phyloP scores from a whole-genome alignment of 2,888 invertebrate species.

The Cheilosia urbana region DNA sequence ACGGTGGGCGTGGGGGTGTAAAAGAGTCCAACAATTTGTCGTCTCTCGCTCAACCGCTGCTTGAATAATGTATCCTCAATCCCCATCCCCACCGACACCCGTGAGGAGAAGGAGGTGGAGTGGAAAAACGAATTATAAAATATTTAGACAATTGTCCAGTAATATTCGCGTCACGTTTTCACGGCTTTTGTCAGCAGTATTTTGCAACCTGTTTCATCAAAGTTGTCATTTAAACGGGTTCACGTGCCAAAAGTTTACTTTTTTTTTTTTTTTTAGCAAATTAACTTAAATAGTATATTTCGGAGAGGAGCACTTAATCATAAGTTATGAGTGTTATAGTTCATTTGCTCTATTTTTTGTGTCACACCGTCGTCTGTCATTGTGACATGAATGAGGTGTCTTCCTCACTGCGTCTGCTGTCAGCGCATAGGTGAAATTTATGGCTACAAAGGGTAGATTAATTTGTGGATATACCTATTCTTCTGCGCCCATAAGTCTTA shows the following conservation, averaged over 20 bases:
- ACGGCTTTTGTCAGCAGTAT: constrained; percentile 74
- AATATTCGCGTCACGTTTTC: constrained; percentile 76
- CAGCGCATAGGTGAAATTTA: constrained; percentile 71
- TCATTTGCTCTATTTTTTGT: constrained; percentile 21
- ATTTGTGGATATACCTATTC: constrained; percentile 77
- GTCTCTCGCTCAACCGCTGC: constrained; percentile 59
- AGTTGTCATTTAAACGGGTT: constrained; percentile 63
- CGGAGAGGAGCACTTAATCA: constrained; percentile 68
- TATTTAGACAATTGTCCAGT: constrained; percentile 74
- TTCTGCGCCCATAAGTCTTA: constrained; percentile 60
- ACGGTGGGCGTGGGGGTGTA: constrained; percentile 24
- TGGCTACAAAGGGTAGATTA: constrained; percentile 78
- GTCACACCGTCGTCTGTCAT: constrained; percentile 14
- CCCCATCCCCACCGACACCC: constrained; percentile 4
- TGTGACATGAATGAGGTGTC: constrained; percentile 70
- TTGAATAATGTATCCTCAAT: constrained; percentile 68
- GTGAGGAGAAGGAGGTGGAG: constrained; percentile 15
- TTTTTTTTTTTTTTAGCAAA: background rate
- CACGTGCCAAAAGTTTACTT: constrained; percentile 53
- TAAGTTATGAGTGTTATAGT: constrained; percentile 58
- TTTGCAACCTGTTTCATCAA: constrained; percentile 61
- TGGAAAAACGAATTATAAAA: constrained; percentile 69
- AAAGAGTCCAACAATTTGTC: constrained; percentile 48
- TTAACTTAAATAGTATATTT: constrained; percentile 44
- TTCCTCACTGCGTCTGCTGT: constrained; percentile 55